Conservation (phyloP, 2,797 vertebrate genomes). For the Alectoris magna region DNA sequence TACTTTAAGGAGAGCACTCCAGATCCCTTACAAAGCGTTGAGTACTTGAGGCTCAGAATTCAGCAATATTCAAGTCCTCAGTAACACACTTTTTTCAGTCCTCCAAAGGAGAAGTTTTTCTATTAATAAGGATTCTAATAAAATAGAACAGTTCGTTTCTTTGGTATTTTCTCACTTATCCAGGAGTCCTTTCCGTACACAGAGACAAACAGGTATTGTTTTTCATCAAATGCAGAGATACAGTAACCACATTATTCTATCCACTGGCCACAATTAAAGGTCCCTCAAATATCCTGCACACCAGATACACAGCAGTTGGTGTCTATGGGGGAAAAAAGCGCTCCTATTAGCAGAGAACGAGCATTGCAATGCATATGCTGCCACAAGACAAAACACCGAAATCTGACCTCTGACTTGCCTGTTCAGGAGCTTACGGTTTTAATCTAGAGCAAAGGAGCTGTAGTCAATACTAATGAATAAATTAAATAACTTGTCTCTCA, state of each 20-base stretch:
- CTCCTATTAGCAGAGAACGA: background rate
- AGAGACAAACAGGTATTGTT: background rate
- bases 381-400: background rate
- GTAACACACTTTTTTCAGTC: background rate
- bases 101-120: background rate
- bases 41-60: background rate
- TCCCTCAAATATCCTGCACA: background rate
- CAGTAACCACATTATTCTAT: background rate
- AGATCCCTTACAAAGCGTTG: background rate
- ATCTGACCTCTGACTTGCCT: background rate
- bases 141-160: background rate
- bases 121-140: background rate
- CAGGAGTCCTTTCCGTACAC: background rate
- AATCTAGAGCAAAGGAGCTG: background rate
- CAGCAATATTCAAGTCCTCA: background rate
- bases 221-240: background rate
- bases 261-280: background rate
- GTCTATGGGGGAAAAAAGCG: background rate
- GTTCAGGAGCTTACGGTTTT: background rate
- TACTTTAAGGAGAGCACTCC: background rate
- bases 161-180: background rate
- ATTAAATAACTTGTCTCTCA: slow-evolving; percentile 20
- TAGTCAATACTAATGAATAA: slow-evolving; percentile 10
- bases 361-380: background rate
- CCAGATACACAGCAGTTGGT: background rate